Evolutionary conservation across 2,888 invertebrate genomes (phyloP), one percentile per base, ranked within the genome.

Genomic region (Gymnoscelis rufifasciata): DNA sequence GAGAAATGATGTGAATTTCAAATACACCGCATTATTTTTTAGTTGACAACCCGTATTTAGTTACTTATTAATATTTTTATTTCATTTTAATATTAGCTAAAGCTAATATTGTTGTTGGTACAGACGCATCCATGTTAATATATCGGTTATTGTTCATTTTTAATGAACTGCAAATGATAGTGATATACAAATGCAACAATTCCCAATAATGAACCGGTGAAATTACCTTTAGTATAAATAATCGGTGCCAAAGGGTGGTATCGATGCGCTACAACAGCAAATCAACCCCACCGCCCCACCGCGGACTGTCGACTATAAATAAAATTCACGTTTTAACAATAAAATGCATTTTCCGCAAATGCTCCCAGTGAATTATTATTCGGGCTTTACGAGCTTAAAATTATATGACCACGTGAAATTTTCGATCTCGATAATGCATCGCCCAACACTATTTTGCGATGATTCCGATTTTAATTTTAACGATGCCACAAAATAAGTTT

Each of bases 241-340:
- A 88, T 83, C 83, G 81, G 70, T 76, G 79, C 78, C 78, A 83
- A 81, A 82, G 84, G 86, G 84, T 79, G 84, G 83, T 63, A 77
- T 83, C 87, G 83, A 84, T 82, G 77, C 76, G 73, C 77, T 78
- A 73, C 74, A 74, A 82, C 83, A 78, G 86, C 87, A 88, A 87
- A 88, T 87, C 87, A 83, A 74, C 77, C 74, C 72, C 74, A 49
- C 52, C 52, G 36, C 63, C 63, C 70, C 62, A 69, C 76, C 79
- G 74, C 74, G 71, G 74, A 72, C 79, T 83, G 87, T 87, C 83
- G 82, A 71, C 84, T 74, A 87, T 88, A 88, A 87, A 87, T 87
- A 88, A 88, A 88, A 87, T 88, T 88, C 87, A 87, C 87, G 87
- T 87, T 87, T 88, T 87, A 88, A 87, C 87, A 88, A 88, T 88